Evolutionary conservation across 2,888 invertebrate species (phyloP), one percentile per base, ranked within the genome.

Genomic region (Melieria picta): DNA sequence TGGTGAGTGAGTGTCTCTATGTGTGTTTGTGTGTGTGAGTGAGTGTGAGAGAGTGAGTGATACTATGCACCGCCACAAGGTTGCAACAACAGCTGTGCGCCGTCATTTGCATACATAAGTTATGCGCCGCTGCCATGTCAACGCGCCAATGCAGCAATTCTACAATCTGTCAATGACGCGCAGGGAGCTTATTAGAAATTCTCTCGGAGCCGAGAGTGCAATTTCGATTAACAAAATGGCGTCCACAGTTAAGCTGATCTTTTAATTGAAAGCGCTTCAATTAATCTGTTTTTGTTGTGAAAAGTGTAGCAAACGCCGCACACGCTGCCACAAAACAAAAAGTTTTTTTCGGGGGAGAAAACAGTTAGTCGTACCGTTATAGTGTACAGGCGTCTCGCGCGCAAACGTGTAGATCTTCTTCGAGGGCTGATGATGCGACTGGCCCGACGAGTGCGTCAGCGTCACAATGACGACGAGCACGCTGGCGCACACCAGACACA

Each of bases 391-490:
- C 66, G 85, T 85, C 74, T 87, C 87, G 71, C 87, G 83, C 74
- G 90, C 90, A 87, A 90, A 90, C 85, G 90, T 90, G 87, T 90
- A 90, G 87, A 90, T 89, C 89, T 90, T 90, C 87, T 90, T 90
- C 80, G 90, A 89, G 85, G 91, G 90, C 85, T 90, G 90, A 74
- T 90, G 90, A 71, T 90, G 88, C 87, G 91, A 90, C 74, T 90
- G 88, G 80, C 91, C 91, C 79, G 91, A 90, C 87, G 91, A 90
- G 88, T 91, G 92, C 62, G 92, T 93, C 84, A 94, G 89, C 70
- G 94, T 93, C 81, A 94, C 90, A 83, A 94, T 90, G 83, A 94
- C 93, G 81, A 92, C 92, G 81, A 93, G 90, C 76, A 93, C 90
- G 80, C 93, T 91, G 73, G 93, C 91, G 80, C 91, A 89, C 78